phyloP scores from a whole-genome alignment of 2,888 invertebrate species.

The Metalampra italica region DNA sequence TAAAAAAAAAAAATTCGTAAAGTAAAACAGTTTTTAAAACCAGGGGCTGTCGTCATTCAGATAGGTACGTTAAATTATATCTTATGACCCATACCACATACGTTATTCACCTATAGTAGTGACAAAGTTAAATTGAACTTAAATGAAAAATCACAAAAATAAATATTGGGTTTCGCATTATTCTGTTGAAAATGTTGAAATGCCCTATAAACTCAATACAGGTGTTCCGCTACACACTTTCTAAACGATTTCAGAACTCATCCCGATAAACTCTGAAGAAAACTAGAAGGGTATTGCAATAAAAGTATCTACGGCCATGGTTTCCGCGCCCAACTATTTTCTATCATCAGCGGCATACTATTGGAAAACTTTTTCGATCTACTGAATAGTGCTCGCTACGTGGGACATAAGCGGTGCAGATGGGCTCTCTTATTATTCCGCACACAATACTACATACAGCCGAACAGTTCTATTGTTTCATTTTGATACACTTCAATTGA shows the following conservation, averaged over 20 bases:
- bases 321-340: conserved; percentile 54
- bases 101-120: no score
- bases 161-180: no score
- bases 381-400: conserved; percentile 62
- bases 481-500: conserved; percentile 14
- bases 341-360: conserved; percentile 65
- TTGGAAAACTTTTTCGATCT: conserved; percentile 75
- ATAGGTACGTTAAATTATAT: no score
- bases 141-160: no score
- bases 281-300: conserved; percentile 39
- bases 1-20: no score
- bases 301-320: conserved; percentile 49
- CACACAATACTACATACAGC: conserved; percentile 49
- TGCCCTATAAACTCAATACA: background rate
- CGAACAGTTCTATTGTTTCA: conserved; percentile 51
- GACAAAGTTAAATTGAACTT: no score
- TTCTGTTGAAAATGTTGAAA: no score
- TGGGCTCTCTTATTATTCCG: conserved; percentile 55
- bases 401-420: conserved; percentile 63
- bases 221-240: no score
- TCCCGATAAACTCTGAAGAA: conserved; percentile 19
- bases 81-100: no score
- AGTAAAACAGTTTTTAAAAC: no score
- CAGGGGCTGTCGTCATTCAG: no score
- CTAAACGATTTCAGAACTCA: conserved; percentile 11